Conservation (phyloP, 2,888 invertebrate species). For the Scaptomyza flava region DNA sequence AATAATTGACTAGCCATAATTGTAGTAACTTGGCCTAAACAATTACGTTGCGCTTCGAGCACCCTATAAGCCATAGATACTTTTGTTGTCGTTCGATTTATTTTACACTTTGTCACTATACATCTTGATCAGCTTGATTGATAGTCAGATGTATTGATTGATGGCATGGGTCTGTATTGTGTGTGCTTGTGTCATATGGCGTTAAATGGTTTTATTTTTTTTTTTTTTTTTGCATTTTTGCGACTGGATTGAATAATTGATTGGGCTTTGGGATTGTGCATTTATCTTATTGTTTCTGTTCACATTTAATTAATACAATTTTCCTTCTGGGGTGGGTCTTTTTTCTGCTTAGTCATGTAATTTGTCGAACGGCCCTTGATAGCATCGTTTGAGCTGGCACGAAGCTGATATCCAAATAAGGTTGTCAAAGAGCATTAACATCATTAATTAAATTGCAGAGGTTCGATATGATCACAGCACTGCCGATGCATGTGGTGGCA, state of each 20-base stretch:
- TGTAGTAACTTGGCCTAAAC: constrained; percentile 42
- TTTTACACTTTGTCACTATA: constrained; percentile 35
- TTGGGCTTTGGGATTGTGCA: constrained; percentile 16
- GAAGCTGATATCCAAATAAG: background rate
- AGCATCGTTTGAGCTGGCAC: constrained; percentile 12
- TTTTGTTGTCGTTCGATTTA: constrained; percentile 15
- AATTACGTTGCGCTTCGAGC: constrained; percentile 7
- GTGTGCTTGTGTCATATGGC: constrained; percentile 36
- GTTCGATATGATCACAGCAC: background rate
- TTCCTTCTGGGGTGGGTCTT: background rate
- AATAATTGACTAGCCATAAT: constrained; percentile 65
- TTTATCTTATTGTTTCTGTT: constrained; percentile 47
- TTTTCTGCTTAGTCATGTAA: constrained; percentile 58
- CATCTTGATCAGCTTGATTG: constrained; percentile 22
- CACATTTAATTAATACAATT: constrained; percentile 50
- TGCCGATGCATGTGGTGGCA: background rate
- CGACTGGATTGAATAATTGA: constrained; percentile 44
- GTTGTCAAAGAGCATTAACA: constrained; percentile 4
- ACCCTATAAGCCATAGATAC: constrained; percentile 6
- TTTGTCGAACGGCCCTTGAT: constrained; percentile 62
- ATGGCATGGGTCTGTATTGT: constrained; percentile 46
- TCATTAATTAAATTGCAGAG: constrained; percentile 16
- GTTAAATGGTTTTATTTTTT: constrained; percentile 30
- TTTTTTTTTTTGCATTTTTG: constrained; percentile 37
- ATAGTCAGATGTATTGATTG: constrained; percentile 57